Percentiles rank a stretch among this genome's conserved stretches.
Evolutionary conservation across 2,888 invertebrate species (phyloP).

Genomic region (Sarcophaga subvicina): DNA sequence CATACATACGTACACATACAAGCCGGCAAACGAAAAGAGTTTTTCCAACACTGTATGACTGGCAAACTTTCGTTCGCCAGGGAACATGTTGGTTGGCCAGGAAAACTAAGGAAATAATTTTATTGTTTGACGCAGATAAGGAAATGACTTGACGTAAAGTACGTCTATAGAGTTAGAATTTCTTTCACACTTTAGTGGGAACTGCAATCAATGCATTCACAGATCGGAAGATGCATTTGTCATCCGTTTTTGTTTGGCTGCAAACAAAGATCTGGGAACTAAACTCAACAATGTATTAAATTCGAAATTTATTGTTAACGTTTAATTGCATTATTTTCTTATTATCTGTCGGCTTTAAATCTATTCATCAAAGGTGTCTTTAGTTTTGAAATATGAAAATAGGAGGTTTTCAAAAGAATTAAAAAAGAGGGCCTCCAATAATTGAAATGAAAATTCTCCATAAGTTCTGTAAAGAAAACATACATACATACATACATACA

Average conservation of each 20-base stretch:
- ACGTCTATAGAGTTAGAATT: neutral
- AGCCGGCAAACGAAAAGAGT: neutral
- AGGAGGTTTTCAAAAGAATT: too few relatives aligned
- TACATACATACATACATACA: too few relatives aligned
- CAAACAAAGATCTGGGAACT: neutral
- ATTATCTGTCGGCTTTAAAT: too few relatives aligned
- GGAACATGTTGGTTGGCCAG: slow-evolving; percentile 9
- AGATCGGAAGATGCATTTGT: neutral
- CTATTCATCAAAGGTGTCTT: too few relatives aligned
- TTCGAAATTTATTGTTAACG: too few relatives aligned
- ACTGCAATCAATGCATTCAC: neutral
- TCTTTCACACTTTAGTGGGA: slow-evolving; percentile 25
- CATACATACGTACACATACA: neutral
- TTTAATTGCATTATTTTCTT: too few relatives aligned
- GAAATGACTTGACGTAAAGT: slow-evolving; percentile 61
- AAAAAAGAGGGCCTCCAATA: too few relatives aligned
- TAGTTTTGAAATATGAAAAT: too few relatives aligned
- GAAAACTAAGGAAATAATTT: slow-evolving; percentile 46
- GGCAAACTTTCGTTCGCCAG: slow-evolving; percentile 24
- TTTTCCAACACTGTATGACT: slow-evolving; percentile 11
- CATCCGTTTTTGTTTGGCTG: neutral
- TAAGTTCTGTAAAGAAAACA: too few relatives aligned
- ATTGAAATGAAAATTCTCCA: too few relatives aligned
- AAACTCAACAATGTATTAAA: neutral
- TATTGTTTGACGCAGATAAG: slow-evolving; percentile 34